These are phyloP conservation scores for Nasonia vitripennis DNA, from an alignment of 1,140 invertebrate species.

Conservation along the genomic window DNA sequence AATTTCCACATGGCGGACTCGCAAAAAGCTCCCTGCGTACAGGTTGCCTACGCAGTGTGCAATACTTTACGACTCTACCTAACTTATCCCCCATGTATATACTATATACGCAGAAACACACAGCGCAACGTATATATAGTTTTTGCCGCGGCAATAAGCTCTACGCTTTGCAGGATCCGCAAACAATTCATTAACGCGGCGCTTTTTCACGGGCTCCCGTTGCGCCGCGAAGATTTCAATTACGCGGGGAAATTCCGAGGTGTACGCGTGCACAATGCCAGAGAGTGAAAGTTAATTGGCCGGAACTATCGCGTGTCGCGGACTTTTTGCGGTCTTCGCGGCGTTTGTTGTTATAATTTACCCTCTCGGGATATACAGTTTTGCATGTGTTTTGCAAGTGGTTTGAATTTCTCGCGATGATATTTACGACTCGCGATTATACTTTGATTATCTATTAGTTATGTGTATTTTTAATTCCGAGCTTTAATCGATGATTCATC, in stretches of 20 bases:
- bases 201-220: constrained; percentile 10
- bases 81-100: neutral
- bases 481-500: too few species aligned
- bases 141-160: neutral
- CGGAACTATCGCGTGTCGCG: constrained; percentile 33
- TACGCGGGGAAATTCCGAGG: constrained; percentile 1
- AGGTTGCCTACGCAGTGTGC: neutral
- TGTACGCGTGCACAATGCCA: neutral
- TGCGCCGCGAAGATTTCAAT: constrained; percentile 46
- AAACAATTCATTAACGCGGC: constrained; percentile 27
- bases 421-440: neutral
- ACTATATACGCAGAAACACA: neutral
- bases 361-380: neutral
- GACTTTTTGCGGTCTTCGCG: constrained; percentile 9
- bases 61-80: neutral
- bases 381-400: neutral
- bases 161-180: neutral
- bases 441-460: neutral
- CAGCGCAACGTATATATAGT: neutral
- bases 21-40: neutral
- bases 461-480: neutral
- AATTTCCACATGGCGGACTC: neutral
- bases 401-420: neutral
- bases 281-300: constrained; percentile 48
- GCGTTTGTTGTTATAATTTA: constrained; percentile 45